Percentiles rank a stretch among this genome's conserved stretches.
Evolutionary conservation across 2,797 vertebrate genomes (phyloP).

Genomic region (Myotis planiceps): DNA sequence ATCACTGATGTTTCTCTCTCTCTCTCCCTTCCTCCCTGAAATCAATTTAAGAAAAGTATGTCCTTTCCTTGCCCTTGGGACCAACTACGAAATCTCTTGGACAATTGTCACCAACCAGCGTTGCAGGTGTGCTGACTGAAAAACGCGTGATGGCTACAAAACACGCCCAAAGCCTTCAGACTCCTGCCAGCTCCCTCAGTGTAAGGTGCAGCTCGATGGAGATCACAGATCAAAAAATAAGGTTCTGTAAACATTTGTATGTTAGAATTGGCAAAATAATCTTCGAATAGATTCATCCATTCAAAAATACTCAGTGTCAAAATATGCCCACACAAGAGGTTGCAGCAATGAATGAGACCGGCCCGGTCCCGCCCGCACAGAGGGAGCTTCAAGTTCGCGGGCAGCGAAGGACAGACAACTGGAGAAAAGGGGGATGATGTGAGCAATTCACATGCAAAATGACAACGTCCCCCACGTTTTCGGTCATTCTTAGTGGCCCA

Average conservation of each 20-base stretch:
- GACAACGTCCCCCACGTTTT: neutral
- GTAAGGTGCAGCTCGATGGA: neutral
- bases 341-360: neutral
- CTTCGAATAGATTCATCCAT: neutral
- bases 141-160: neutral
- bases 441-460: neutral
- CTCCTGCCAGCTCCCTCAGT: neutral
- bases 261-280: neutral
- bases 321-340: neutral
- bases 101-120: neutral
- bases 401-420: neutral
- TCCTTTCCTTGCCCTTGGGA: neutral
- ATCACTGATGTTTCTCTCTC: no score
- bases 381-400: neutral
- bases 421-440: neutral
- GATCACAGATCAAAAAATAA: neutral
- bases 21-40: no score
- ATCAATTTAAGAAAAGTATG: no score
- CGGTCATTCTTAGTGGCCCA: neutral
- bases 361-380: neutral
- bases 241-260: neutral
- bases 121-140: neutral
- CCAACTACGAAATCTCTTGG: neutral
- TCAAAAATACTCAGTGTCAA: neutral
- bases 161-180: neutral